Evolutionary conservation across 1,140 invertebrate genomes (phyloP), one percentile per base, ranked within the genome.

Genomic region (Bombyx mandarina): DNA sequence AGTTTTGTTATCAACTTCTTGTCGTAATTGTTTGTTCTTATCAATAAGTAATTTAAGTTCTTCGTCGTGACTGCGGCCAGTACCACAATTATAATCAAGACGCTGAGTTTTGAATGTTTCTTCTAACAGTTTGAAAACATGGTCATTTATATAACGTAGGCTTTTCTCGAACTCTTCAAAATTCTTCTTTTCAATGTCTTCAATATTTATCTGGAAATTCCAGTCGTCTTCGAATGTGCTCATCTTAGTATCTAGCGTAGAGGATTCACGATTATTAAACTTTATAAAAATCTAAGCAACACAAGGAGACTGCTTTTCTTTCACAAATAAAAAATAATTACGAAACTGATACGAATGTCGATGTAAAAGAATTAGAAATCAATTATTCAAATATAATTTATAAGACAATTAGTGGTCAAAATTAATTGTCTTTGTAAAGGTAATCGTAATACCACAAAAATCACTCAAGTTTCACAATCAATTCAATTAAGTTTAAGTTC

Each of bases 1-100:
- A 22, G 75, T 47, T 67, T 78, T 79, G 10, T 26, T 54, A 9
- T 80, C 79, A 52, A 83, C 77, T 50, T 78, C 71, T 54, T 70
- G 60, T 46, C 69, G 67, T 53, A 83, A 47, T 44, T 66, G 59
- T 63, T 72, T 81, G 59, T 84, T 86, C 60, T 48, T 67, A 57
- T 82, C 76, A 6, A 67, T 57, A 6, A 86, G 51, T 44, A 46
- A 58, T 65, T 71, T 72, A 10, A 82, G 54, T 60, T 84, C 72
- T 57, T 80, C 73, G 42, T 84, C 79, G 48, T 71, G 61, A 63
- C 57, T 77, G 56, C 57, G 57, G 35, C 61, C 48, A 22, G 60
- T 52, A 55, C 56, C 71, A 10, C 57, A 52, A 55, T 62, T 69
- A 48, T 62, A 60, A 52, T 58, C 63, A 18, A 54, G 56, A 54